Evolutionary conservation across 2,888 invertebrate genomes (phyloP).

Genomic region (Dioctria rufipes): DNA sequence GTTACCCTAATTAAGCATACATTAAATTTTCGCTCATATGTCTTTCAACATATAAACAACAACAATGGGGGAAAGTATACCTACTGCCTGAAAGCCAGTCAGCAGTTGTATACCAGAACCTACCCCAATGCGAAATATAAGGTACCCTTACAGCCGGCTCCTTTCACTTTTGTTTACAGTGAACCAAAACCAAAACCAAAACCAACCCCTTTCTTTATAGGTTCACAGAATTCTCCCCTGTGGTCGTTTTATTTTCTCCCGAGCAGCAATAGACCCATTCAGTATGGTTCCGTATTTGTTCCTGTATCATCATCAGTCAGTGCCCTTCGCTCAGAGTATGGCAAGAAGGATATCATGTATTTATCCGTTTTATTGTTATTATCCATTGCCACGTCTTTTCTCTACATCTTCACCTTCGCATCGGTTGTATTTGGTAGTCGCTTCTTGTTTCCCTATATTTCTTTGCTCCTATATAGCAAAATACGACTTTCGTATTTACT

Average conservation of each 20-base stretch:
- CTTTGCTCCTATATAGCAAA: not conserved
- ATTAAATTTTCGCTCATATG: slow-evolving; percentile 36
- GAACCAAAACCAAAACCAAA: not conserved
- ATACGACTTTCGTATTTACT: slow-evolving; percentile 1
- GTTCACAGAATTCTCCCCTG: slow-evolving; percentile 46
- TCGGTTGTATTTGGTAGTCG: not conserved
- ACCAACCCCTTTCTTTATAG: slow-evolving; percentile 23
- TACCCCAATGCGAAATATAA: slow-evolving; percentile 45
- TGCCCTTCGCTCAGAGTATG: slow-evolving; percentile 21
- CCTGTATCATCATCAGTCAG: slow-evolving; percentile 28
- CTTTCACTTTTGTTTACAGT: slow-evolving; percentile 49
- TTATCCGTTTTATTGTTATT: slow-evolving; percentile 53
- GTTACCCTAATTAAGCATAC: slow-evolving; percentile 34
- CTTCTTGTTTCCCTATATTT: slow-evolving; percentile 3
- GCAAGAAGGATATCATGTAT: slow-evolving; percentile 43
- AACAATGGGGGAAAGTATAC: slow-evolving; percentile 21
- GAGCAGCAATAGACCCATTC: slow-evolving; percentile 2
- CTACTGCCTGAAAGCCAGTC: slow-evolving; percentile 3
- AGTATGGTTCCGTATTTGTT: slow-evolving; percentile 14
- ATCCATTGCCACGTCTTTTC: slow-evolving; percentile 31
- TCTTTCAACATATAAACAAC: slow-evolving; percentile 1
- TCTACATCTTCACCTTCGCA: not conserved
- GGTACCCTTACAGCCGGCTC: slow-evolving; percentile 45
- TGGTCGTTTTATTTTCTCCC: slow-evolving; percentile 33
- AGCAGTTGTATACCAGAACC: slow-evolving; percentile 29